Conservation (phyloP, 1,140 invertebrate genomes). For the Rhagoletis pomonella region DNA sequence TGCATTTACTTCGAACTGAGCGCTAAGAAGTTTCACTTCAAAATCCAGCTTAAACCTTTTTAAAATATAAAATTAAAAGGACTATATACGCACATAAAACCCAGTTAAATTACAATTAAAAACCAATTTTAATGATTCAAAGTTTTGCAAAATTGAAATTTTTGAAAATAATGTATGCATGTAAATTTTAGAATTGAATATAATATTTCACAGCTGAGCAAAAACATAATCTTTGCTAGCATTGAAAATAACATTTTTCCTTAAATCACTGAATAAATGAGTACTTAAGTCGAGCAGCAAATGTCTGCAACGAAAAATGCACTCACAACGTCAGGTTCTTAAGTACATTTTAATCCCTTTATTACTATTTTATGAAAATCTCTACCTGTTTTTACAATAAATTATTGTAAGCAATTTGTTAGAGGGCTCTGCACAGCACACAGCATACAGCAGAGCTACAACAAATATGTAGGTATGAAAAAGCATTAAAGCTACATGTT, state of each 20-base stretch:
- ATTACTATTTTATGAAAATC: constrained; percentile 26
- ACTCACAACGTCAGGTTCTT: not conserved
- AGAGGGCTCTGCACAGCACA: not conserved
- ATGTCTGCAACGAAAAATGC: not conserved
- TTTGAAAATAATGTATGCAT: too few relatives aligned
- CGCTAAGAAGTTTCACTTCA: too few relatives aligned
- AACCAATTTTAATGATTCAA: not conserved
- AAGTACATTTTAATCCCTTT: constrained; percentile 24
- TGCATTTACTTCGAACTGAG: too few relatives aligned
- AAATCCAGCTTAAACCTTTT: too few relatives aligned
- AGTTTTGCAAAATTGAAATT: not conserved
- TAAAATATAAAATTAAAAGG: too few relatives aligned
- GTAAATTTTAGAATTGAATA: too few relatives aligned
- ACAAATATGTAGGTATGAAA: too few relatives aligned
- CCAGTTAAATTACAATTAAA: not conserved
- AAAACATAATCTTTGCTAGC: not conserved
- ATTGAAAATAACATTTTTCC: not conserved
- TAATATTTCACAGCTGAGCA: not conserved
- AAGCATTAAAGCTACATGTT: too few relatives aligned
- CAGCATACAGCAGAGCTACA: too few relatives aligned
- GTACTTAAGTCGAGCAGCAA: not conserved
- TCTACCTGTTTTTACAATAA: not conserved
- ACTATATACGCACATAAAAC: not conserved
- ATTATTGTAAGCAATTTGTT: constrained; percentile 11
- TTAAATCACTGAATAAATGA: not conserved